phyloP scores from a whole-genome alignment of 2,113 vertebrate genomes.

The Phaethon lepturus region DNA sequence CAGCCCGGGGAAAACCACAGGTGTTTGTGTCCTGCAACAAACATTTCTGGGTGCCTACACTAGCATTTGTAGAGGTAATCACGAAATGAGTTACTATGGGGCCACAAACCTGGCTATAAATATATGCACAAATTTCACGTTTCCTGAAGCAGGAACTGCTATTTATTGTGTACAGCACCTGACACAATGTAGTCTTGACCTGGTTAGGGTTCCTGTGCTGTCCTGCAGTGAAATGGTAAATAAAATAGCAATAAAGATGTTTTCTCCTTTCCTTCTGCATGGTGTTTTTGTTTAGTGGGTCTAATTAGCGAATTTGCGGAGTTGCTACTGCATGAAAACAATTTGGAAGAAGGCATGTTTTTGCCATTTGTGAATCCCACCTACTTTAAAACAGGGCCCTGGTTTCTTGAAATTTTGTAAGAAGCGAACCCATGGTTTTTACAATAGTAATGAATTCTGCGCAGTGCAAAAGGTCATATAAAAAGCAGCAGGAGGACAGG shows the following conservation, averaged over 20 bases:
- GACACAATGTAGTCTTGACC: neutral
- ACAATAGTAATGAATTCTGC: constrained; percentile 30
- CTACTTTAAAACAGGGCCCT: neutral
- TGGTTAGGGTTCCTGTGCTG: neutral
- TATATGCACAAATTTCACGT: neutral
- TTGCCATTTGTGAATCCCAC: neutral
- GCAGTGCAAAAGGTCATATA: constrained; percentile 10
- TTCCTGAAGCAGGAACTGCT: constrained; percentile 24
- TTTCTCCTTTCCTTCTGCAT: neutral
- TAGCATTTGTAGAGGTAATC: neutral
- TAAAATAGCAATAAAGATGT: neutral
- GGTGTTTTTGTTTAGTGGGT: neutral
- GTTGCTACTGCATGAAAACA: neutral
- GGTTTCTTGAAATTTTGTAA: neutral
- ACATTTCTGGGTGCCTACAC: neutral
- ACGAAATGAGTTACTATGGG: neutral
- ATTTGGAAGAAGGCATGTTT: neutral
- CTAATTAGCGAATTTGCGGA: neutral
- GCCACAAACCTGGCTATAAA: neutral
- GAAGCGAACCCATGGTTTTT: neutral
- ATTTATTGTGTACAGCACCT: constrained; percentile 13
- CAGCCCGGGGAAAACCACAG: neutral
- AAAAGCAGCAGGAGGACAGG: constrained; percentile 56
- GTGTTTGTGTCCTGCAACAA: neutral
- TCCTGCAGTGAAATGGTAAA: neutral